Base-by-base conservation (phyloP, 2,797 vertebrate species). In the Anabas testudineus region DNA sequence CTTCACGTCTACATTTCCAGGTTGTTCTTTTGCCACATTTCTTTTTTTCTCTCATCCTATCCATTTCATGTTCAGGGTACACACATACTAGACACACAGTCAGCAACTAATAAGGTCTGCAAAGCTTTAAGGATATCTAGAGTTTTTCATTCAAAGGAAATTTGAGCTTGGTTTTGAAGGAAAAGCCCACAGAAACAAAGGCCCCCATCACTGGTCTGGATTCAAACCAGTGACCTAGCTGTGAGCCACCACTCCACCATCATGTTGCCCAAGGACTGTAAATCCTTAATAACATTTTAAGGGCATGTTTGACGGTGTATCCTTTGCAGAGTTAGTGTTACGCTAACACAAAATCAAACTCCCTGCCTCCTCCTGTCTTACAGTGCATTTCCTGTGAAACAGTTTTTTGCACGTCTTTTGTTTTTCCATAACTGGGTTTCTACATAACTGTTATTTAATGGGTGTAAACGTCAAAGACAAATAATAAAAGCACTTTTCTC, bases 401-500 rank as follows among this genome's bases (percentile, higher is more conserved):
- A 53, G 37, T 26, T 18, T 54, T 15, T 14, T 32, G 14, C 43
- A 9, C 21, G 21, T 36, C 26, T 42, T 54, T 36, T 9, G 4
- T 5, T 36, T 39, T 63, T 7, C 12, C 16, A 52, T 3, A 3
- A 36, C 4, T 51, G 5, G 5, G 26, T 21, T 2, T 21, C 19
- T 45, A n/a, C 10, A 2, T 10, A 45, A 9, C 43, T 46, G 43
- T 46, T 46, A 28, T 2, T 42, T 37, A 37, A 21, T 34, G 3
- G 13, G 51, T 1, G 3, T 22, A n/a, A 54, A 61, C 30, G 8
- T 61, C 42, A 61, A 60, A 47, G 16, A 28, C 9, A 66, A 15
- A 55, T 26, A 43, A 30, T 13, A 41, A 34, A 68, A n/a, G 41
- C 41, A 43, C n/a, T 39, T 53, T 65, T 18, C 24, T 61, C 59